A percentile compares a stretch with the other conserved stretches of the same genome.
phyloP scores from a whole-genome alignment of 1,140 invertebrate species.

The Anoplophora glabripennis region DNA sequence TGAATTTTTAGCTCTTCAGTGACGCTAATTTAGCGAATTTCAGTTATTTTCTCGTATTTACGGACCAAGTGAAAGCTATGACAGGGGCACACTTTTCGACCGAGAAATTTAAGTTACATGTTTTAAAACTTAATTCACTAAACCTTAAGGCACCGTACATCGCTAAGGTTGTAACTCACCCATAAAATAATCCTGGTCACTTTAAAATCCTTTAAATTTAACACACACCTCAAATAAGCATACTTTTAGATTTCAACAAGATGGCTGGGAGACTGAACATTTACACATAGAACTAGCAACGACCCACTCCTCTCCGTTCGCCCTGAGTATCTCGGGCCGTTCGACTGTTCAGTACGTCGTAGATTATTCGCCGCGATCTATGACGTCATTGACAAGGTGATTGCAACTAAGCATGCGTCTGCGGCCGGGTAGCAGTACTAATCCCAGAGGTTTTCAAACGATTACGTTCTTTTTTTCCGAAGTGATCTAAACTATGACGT shows the following conservation, averaged over 20 bases:
- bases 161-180: conserved; percentile 42
- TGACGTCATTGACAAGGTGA: conserved; percentile 47
- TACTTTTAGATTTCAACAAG: conserved; percentile 49
- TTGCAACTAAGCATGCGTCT: conserved; percentile 33
- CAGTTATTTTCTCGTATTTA: conserved; percentile 38
- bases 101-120: conserved; percentile 11
- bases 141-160: conserved; percentile 13
- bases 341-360: conserved; percentile 20
- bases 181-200: conserved; percentile 44
- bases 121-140: conserved; percentile 14
- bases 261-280: conserved; percentile 48
- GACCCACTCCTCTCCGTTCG: conserved; percentile 25
- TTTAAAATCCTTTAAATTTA: conserved; percentile 45
- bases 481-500: too few relatives aligned
- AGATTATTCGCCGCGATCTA: conserved; percentile 1
- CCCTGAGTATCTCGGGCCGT: neutral
- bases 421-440: too few relatives aligned
- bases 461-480: too few relatives aligned
- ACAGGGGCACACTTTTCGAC: conserved; percentile 39
- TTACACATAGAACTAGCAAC: conserved; percentile 28
- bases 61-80: conserved; percentile 41
- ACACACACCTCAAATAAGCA: conserved; percentile 51
- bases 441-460: too few relatives aligned
- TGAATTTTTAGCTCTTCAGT: conserved; percentile 22
- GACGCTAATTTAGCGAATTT: conserved; percentile 31